Conservation (phyloP, 2,113 vertebrate species). For the Poeciliopsis turrubarensis region DNA sequence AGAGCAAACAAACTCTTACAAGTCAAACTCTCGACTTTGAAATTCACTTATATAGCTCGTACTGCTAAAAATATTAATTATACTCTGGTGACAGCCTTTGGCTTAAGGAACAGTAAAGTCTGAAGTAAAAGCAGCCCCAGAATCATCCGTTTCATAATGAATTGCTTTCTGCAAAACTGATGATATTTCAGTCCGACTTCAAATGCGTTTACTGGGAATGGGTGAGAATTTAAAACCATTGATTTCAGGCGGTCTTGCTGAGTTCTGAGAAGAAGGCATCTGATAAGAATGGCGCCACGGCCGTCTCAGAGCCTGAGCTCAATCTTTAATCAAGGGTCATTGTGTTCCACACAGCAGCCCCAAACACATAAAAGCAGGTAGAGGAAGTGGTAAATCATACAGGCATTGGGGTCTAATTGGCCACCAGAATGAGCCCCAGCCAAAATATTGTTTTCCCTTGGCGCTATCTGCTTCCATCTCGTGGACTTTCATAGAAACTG, state of each 20-base stretch:
- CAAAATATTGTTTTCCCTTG: conserved; percentile 81
- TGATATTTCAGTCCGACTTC: conserved; percentile 27
- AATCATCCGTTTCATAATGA: background rate
- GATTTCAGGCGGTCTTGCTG: conserved; percentile 62
- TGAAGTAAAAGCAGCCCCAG: background rate
- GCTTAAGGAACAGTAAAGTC: background rate
- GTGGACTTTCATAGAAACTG: conserved; percentile 86
- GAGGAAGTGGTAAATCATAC: conserved; percentile 77
- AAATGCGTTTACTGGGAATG: conserved; percentile 8
- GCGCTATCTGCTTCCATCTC: conserved; percentile 87
- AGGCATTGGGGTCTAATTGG: conserved; percentile 74
- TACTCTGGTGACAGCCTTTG: background rate
- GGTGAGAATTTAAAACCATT: conserved; percentile 27
- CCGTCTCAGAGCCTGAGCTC: conserved; percentile 61
- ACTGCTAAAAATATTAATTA: background rate
- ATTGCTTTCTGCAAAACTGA: conserved; percentile 1
- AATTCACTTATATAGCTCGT: background rate
- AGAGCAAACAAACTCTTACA: background rate
- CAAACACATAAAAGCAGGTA: conserved; percentile 76
- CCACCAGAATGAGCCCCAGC: conserved; percentile 76
- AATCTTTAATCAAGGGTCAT: conserved; percentile 78
- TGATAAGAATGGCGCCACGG: conserved; percentile 76
- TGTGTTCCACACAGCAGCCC: conserved; percentile 72
- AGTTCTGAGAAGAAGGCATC: conserved; percentile 62
- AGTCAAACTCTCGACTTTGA: background rate